Base-by-base conservation (phyloP, 2,113 vertebrate genomes). In the Oceanodroma tethys region DNA sequence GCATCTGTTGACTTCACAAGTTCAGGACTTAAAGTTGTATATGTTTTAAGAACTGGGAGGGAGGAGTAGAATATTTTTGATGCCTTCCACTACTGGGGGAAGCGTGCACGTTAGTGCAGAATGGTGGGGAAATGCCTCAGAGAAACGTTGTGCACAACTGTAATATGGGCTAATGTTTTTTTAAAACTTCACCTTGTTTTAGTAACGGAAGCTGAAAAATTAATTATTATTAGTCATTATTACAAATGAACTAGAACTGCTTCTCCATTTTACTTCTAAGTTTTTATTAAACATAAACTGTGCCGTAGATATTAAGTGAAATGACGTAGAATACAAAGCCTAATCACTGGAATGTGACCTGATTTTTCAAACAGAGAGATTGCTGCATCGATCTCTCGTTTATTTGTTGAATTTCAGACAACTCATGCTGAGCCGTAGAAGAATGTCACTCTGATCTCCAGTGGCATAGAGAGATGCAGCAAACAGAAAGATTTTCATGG, bases 31-130 rank as follows among this genome's bases (percentile, higher is more conserved):
- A 10, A 45, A 80, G 59, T 30, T 72, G 15, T 6, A 0, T 9
- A 4, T 10, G 32, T 45, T 84, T 67, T 26, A 88, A 71, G 56
- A 71, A 74, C 42, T 48, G 52, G 25, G 48, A 79, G 26, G n/a
- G 40, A 84, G 30, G 30, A 20, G 6, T 73, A 38, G 55, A 29
- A 19, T 70, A 16, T 40, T 90, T 88, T 17, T 53, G 20, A 13
- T 55, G n/a, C 36, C 30, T 92, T 58, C 43, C 2, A 2, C 26
- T 43, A 8, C 42, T 22, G 65, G 32, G 85, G 62, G 58, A 75
- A 34, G n/a, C 0, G 0, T 48, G 29, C 3, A 2, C 20, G 18
- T 68, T 38, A 62, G 25, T 36, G 32, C n/a, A 47, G 47, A 76
- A 8, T 1, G 47, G 25, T 22, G 11, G 45, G 58, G 50, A 76